Base-by-base conservation (phyloP, 1,140 invertebrate species). In the Aphelenchoides besseyi region DNA sequence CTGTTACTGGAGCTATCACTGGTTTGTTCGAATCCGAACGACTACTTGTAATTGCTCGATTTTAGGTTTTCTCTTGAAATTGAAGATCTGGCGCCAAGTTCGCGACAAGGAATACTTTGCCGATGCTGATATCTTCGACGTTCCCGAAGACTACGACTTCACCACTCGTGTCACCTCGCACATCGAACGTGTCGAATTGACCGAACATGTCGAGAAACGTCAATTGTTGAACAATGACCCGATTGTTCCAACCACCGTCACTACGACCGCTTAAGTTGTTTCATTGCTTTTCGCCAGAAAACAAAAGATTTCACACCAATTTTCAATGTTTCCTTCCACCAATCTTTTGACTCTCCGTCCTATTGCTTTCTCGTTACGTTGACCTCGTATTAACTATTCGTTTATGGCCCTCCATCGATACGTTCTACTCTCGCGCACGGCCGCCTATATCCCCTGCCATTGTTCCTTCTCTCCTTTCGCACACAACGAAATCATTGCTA, bases 91-190 rank as follows among this genome's bases (percentile, higher is more conserved):
- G 73, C 74, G 71, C 41, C 82, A 84, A 63, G 82, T 82, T 33
- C 74, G 69, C 12, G 80, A 84, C 37, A 69, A 78, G 30, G 80
- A 83, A 48, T 57, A 68, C 41, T 82, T 69, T 68, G 70, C 75
- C 32, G 81, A 82, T 59, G 76, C 73, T 48, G 78, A 79, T 32
- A 82, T 83, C 66, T 82, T 82, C 64, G 71, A 84, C 53, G 77
- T 78, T 16, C 82, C 81, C 23, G 73, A 78, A 68, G 81, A 82
- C 61, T 82, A 78, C 52, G 81, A 84, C 52, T 82, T 82, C 75
- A 84, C 82, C 23, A 81, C 81, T 12, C 74, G 82, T 64, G 84
- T 96, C 55, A 91, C 92, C 82, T 23, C 1, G 12, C 68, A 70
- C 32, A 53, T 68, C 33, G 66, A 68, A n/a, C 66, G 48, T 12